These are phyloP conservation scores for Numenius arquata DNA, from an alignment of 2,113 vertebrate species.

Conservation along the genomic window DNA sequence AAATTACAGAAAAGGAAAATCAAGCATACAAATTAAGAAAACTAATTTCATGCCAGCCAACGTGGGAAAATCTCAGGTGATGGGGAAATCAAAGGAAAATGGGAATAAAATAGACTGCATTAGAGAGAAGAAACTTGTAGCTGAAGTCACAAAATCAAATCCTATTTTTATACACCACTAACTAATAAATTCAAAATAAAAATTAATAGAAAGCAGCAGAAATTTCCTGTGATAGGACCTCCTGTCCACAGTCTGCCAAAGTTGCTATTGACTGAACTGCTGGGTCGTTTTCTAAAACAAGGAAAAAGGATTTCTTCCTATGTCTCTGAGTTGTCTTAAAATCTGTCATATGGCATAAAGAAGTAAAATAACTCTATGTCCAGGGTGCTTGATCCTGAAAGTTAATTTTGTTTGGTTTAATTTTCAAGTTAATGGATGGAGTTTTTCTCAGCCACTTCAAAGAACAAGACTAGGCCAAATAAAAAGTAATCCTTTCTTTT, in stretches of 20 bases:
- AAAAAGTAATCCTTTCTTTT: background rate
- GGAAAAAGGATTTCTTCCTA: background rate
- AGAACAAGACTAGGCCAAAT: background rate
- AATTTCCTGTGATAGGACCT: background rate
- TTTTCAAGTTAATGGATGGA: background rate
- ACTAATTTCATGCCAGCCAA: background rate
- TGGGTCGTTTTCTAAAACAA: background rate
- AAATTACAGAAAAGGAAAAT: constrained; percentile 12
- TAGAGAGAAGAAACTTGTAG: background rate
- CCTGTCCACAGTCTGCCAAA: background rate
- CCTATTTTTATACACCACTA: background rate
- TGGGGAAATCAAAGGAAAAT: constrained; percentile 18
- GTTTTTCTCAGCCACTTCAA: background rate
- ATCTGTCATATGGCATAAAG: background rate
- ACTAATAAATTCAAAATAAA: background rate
- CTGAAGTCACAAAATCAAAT: background rate
- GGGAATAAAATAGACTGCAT: background rate
- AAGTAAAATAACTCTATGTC: background rate
- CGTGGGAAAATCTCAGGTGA: background rate
- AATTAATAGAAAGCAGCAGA: background rate
- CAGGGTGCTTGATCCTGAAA: background rate
- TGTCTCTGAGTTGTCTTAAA: background rate
- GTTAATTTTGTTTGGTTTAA: background rate
- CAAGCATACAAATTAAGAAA: constrained; percentile 28
- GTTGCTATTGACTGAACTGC: background rate